Percentiles rank a stretch among this genome's conserved stretches.
These are phyloP conservation scores for Anguilla marmorata DNA, from an alignment of 2,797 vertebrate genomes.

Conservation along the genomic window DNA sequence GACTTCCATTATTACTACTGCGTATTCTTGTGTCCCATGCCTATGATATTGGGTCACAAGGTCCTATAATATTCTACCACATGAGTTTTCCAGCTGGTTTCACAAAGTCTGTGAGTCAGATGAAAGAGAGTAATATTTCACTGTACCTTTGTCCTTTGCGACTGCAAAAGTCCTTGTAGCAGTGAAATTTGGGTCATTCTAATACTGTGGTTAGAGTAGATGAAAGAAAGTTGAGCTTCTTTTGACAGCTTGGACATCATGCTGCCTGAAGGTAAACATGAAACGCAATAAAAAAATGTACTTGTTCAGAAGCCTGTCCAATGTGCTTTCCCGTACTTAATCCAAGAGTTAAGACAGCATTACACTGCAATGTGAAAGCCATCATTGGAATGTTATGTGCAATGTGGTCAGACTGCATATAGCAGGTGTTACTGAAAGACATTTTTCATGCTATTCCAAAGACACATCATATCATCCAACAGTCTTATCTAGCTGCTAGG, in stretches of 20 bases:
- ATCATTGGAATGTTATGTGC: no score
- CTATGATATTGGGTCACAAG: neutral
- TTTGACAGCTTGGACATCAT: slow-evolving; percentile 27
- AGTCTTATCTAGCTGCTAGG: no score
- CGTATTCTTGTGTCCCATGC: neutral
- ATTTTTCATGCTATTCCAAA: neutral
- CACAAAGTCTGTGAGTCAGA: neutral
- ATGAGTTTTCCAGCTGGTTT: neutral
- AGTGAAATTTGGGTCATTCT: slow-evolving; percentile 14
- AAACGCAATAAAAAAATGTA: neutral
- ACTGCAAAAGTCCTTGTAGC: slow-evolving; percentile 14
- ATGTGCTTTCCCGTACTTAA: neutral
- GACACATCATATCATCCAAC: neutral
- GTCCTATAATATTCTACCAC: neutral
- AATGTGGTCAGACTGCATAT: no score
- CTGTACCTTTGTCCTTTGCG: slow-evolving; percentile 2
- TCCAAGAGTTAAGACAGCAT: neutral
- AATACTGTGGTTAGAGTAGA: slow-evolving; percentile 28
- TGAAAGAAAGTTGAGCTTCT: slow-evolving; percentile 21
- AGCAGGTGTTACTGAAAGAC: no score
- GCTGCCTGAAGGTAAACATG: slow-evolving; percentile 10
- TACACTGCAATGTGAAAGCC: no score
- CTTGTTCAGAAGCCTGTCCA: neutral
- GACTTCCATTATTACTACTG: no score
- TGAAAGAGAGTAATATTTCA: neutral